A percentile compares a stretch with the other conserved stretches of the same genome.
These are phyloP conservation scores for Promerops cafer DNA, from an alignment of 2,113 vertebrate species.

Conservation along the genomic window DNA sequence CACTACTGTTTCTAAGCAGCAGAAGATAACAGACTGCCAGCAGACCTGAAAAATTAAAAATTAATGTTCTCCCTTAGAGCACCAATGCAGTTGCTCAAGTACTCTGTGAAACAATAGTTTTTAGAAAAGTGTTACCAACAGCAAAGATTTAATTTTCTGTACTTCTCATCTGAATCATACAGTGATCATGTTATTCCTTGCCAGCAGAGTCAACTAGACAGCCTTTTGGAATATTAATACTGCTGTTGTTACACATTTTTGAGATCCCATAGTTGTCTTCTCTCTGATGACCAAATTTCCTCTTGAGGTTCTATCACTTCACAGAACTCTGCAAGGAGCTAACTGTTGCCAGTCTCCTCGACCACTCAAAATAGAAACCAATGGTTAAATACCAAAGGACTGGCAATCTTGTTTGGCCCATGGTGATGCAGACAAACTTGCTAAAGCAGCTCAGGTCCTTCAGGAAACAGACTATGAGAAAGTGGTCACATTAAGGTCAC, in stretches of 20 bases:
- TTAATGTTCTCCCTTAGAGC: background rate
- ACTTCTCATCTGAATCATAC: background rate
- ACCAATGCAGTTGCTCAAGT: background rate
- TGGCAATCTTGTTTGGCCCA: background rate
- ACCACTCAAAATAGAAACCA: background rate
- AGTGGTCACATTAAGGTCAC: background rate
- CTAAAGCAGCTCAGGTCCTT: background rate
- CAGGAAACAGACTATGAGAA: background rate
- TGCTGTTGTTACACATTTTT: background rate
- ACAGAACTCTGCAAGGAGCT: background rate
- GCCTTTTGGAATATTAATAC: background rate
- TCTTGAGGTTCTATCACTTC: background rate
- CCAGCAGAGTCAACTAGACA: background rate
- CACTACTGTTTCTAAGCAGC: background rate
- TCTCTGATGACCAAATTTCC: background rate
- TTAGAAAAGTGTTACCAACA: background rate
- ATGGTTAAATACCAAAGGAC: background rate
- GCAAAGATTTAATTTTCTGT: background rate
- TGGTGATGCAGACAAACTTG: background rate
- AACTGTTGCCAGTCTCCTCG: background rate
- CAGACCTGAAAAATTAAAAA: background rate
- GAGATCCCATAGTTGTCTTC: background rate
- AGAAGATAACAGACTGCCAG: background rate
- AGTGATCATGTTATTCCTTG: background rate
- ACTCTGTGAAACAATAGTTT: background rate